Evolutionary conservation across 2,888 invertebrate genomes (phyloP), one percentile per base, ranked within the genome.

Genomic region (Perizoma affinitatum): DNA sequence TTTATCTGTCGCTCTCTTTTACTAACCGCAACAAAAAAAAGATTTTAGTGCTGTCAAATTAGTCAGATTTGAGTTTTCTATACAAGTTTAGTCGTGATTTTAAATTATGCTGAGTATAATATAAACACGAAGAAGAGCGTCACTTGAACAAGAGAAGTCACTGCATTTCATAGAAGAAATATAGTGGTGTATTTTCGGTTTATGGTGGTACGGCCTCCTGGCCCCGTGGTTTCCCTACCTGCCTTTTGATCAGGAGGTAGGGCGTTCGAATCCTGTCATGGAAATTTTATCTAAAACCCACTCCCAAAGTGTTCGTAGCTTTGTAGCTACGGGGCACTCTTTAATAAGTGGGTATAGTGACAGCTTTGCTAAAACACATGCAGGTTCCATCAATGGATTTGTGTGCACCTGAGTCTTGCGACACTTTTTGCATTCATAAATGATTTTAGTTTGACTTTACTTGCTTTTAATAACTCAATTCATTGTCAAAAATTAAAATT

Each of bases 281-380:
- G 36, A 5, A n/a, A 46, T 61, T 58, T 22, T 8, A 42, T 5
- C 42, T 43, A 43, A 40, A 22, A 48, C 83, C 83, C 83, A 83
- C 76, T 66, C 71, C 78, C 86, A 87, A 86, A 79, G 84, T 84
- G 85, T 53, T 72, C 67, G 67, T 74, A 73, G 72, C 73, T 72
- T 4, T 33, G 74, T 80, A 71, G 70, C 76, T 62, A 71, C 72
- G 57, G 63, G 69, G 66, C 75, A 80, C 82, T 77, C 72, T 67
- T 67, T 66, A 57, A 38, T 70, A 67, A 78, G 84, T 88, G 86
- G 84, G 83, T 74, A 87, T 33, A 79, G 70, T 62, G 58, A 72
- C 65, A 44, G 87, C 87, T 86, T 77, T 76, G 79, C 84, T 83
- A 87, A 87, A 86, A 86, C 85, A 84, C 86, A 86, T 67, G 82